A percentile compares a stretch with the other conserved stretches of the same genome.
phyloP scores from a whole-genome alignment of 2,113 vertebrate genomes.

The Syrrhaptes paradoxus region DNA sequence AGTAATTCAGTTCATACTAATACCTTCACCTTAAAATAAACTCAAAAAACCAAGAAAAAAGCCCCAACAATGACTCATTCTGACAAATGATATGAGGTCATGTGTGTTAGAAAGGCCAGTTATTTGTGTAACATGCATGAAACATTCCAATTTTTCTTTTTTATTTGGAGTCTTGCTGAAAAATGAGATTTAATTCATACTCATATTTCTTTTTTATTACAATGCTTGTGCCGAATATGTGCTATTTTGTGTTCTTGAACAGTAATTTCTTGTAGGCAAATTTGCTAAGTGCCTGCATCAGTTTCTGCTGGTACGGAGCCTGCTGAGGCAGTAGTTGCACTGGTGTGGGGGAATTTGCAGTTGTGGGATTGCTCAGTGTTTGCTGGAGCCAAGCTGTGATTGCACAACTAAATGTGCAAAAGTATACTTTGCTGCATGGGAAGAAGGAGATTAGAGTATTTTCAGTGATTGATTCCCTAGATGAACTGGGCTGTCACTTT shows the following conservation, averaged over 20 bases:
- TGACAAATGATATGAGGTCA: background rate
- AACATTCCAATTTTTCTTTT: background rate
- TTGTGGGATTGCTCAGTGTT: background rate
- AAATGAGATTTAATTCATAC: background rate
- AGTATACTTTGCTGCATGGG: background rate
- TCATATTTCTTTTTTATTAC: background rate
- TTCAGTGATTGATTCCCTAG: rapidly evolving
- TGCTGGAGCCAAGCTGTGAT: background rate
- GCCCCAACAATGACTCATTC: background rate
- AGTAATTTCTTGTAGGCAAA: background rate
- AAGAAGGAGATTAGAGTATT: background rate
- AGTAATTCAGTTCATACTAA: background rate
- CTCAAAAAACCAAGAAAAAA: background rate
- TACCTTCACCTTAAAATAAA: background rate
- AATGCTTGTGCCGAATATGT: background rate
- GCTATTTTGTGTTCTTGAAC: background rate
- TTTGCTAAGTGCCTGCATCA: background rate
- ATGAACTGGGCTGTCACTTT: background rate
- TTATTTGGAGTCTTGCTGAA: background rate
- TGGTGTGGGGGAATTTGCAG: background rate
- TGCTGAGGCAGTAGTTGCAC: background rate
- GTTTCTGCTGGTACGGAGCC: background rate
- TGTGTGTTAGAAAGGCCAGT: background rate
- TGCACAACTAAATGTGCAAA: background rate
- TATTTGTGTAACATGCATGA: background rate